phyloP scores from a whole-genome alignment of 1,140 invertebrate genomes.

The Ceratoteleas bidentatus region DNA sequence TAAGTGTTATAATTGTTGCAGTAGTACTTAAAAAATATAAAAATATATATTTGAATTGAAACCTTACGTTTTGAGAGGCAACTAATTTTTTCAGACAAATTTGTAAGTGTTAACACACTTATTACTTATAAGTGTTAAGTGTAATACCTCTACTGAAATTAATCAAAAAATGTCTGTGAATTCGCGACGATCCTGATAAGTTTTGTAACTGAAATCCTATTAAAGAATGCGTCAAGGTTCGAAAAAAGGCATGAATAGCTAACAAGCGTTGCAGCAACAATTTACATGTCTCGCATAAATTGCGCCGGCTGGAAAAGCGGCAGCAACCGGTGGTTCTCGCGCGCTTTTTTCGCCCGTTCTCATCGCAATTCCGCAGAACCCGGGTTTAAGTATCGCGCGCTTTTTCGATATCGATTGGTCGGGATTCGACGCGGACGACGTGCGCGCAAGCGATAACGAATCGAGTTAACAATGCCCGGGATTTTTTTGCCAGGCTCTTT shows the following conservation, averaged over 20 bases:
- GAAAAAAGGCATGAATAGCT: conserved; percentile 53
- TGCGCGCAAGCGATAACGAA: conserved; percentile 34
- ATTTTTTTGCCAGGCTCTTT: conserved; percentile 8
- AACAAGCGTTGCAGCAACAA: conserved; percentile 55
- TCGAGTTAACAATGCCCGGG: conserved; percentile 38
- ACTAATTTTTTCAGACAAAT: too few relatives aligned
- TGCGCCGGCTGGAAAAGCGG: conserved; percentile 19
- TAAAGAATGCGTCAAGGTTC: conserved; percentile 37
- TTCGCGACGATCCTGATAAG: too few relatives aligned
- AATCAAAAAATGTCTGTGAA: background rate
- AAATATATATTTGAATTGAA: too few relatives aligned
- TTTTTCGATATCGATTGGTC: conserved; percentile 56
- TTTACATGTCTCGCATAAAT: conserved; percentile 59
- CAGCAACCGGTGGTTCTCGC: conserved; percentile 58
- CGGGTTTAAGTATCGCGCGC: conserved; percentile 48
- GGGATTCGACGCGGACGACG: conserved; percentile 15
- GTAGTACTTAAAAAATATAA: too few relatives aligned
- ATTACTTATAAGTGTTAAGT: too few relatives aligned
- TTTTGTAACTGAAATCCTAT: background rate
- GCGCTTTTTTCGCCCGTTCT: conserved; percentile 29
- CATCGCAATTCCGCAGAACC: conserved; percentile 24
- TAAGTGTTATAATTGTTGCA: too few relatives aligned
- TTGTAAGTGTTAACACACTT: too few relatives aligned
- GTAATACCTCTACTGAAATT: too few relatives aligned
- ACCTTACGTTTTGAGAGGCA: too few relatives aligned